Evolutionary conservation across 2,888 invertebrate species (phyloP).

Genomic region (Megamerina dolium): DNA sequence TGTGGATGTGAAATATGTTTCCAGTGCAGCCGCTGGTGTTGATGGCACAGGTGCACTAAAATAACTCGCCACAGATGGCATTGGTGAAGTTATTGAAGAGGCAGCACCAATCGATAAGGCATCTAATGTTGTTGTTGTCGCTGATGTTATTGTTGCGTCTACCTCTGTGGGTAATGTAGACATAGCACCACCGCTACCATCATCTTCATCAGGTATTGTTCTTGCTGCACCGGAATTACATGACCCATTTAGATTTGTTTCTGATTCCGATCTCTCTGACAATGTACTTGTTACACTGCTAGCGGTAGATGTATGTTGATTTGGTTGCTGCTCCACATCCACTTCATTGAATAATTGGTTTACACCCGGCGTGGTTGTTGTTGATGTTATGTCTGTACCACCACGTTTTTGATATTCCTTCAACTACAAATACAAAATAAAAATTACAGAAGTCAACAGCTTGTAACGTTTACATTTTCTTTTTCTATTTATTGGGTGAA

Average conservation of each 20-base stretch:
- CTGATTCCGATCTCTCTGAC: constrained; percentile 38
- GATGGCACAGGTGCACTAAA: constrained; percentile 5
- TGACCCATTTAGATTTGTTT: constrained; percentile 27
- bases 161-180: background rate
- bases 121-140: background rate
- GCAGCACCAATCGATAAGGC: background rate
- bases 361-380: background rate
- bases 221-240: background rate
- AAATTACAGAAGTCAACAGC: constrained; percentile 7
- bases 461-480: too few species aligned
- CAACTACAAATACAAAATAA: constrained; percentile 25
- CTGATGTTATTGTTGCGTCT: background rate
- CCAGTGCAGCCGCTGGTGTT: background rate
- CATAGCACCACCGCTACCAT: too few species aligned
- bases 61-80: constrained; percentile 4
- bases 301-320: constrained; percentile 23
- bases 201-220: too few species aligned
- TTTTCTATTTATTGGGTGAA: too few species aligned
- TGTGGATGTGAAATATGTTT: constrained; percentile 2
- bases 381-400: constrained; percentile 2
- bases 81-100: background rate
- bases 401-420: constrained; percentile 40
- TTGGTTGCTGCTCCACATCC: constrained; percentile 6
- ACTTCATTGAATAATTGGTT: too few species aligned
- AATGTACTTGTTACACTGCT: constrained; percentile 34